phyloP scores from a whole-genome alignment of 2,888 invertebrate genomes.

The Sinodicranocentrus sp. region DNA sequence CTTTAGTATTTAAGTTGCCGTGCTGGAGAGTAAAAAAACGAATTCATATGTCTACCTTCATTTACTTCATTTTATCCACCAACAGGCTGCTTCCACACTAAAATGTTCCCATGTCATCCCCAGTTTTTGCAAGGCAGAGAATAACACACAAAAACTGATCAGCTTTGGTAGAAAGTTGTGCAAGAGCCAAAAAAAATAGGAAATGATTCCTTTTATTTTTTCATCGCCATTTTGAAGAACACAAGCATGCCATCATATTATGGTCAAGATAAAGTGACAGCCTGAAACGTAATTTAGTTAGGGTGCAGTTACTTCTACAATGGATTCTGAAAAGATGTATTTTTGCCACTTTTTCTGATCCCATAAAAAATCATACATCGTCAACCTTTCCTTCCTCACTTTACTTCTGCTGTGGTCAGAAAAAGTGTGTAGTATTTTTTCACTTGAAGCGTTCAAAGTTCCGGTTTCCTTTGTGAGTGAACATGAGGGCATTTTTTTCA shows the following conservation, averaged over 20 bases:
- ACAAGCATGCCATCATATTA: conserved; percentile 1
- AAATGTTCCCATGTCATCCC: too few species aligned
- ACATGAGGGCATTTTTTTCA: background rate
- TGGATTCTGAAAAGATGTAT: background rate
- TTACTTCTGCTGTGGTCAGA: background rate
- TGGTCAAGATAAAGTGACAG: conserved; percentile 28
- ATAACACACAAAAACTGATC: background rate
- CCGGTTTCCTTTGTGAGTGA: conserved; percentile 15
- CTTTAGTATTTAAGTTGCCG: too few species aligned
- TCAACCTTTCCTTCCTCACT: background rate
- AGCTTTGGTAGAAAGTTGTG: background rate
- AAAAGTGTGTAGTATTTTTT: too few species aligned
- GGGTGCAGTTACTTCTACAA: background rate
- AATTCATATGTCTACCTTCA: too few species aligned
- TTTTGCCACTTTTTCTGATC: background rate
- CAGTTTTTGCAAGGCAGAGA: background rate
- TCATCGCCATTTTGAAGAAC: background rate
- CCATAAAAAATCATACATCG: background rate
- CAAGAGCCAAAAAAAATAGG: background rate
- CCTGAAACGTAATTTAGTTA: conserved; percentile 27
- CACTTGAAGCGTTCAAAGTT: conserved; percentile 12
- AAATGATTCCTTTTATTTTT: conserved; percentile 14
- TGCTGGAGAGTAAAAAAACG: too few species aligned
- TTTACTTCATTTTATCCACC: conserved; percentile 4
- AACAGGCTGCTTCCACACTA: conserved; percentile 10